Evolutionary conservation across 2,113 vertebrate genomes (phyloP).

Genomic region (Eulemur rufifrons): DNA sequence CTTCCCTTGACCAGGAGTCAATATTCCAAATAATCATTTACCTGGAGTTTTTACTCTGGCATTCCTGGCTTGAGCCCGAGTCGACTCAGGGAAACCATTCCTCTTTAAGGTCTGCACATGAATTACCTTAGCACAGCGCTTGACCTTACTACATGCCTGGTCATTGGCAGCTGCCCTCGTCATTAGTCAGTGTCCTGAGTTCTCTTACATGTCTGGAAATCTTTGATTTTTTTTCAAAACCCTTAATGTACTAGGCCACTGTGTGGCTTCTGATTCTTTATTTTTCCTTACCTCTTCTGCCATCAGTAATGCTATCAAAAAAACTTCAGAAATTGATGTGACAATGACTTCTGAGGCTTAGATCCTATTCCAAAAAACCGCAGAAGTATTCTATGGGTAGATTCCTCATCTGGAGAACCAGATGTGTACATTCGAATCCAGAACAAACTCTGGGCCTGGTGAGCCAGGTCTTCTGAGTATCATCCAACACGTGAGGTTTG

Average conservation of each 20-base stretch:
- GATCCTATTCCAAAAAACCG: neutral
- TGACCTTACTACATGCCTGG: neutral
- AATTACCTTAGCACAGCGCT: neutral
- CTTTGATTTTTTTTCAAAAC: neutral
- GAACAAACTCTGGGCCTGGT: neutral
- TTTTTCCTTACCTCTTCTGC: neutral
- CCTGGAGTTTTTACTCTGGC: neutral
- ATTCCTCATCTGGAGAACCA: neutral
- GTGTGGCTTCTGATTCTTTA: neutral
- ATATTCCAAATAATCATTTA: neutral
- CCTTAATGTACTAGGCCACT: neutral
- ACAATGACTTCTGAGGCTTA: neutral
- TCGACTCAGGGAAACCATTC: neutral
- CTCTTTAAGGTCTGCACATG: neutral
- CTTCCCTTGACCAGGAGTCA: constrained; percentile 13
- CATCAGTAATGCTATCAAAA: neutral
- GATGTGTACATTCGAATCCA: neutral
- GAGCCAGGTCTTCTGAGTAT: neutral
- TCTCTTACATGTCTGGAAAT: neutral
- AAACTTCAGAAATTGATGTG: neutral
- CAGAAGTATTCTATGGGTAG: neutral
- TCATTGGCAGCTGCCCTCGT: too few relatives aligned
- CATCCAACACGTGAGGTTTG: neutral
- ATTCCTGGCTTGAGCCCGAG: neutral
- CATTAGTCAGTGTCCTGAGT: neutral